phyloP scores from a whole-genome alignment of 2,113 vertebrate genomes.

The Cariama cristata region DNA sequence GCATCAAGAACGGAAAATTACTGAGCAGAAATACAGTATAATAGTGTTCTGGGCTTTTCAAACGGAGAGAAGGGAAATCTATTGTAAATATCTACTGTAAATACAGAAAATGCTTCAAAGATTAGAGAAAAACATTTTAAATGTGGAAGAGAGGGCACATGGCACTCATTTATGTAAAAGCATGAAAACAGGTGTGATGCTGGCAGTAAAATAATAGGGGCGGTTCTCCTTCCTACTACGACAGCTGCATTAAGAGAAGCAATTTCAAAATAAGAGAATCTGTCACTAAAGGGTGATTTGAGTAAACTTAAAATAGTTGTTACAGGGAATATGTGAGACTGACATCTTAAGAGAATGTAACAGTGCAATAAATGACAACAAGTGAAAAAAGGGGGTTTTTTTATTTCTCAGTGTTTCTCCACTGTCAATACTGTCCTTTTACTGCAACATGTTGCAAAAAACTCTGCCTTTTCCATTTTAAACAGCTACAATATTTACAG shows the following conservation, averaged over 20 bases:
- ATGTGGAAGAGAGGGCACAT: background rate
- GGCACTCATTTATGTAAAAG: background rate
- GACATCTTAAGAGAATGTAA: background rate
- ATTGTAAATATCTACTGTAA: background rate
- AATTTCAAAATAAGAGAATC: background rate
- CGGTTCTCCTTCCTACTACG: background rate
- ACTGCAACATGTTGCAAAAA: constrained; percentile 78
- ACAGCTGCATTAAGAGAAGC: background rate
- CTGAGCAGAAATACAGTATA: background rate
- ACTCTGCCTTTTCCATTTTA: constrained; percentile 75
- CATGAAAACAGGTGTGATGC: background rate
- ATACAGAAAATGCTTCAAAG: background rate
- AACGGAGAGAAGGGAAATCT: background rate
- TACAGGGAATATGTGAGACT: background rate
- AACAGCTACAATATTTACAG: constrained; percentile 84
- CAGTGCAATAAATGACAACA: constrained; percentile 69
- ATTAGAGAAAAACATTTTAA: background rate
- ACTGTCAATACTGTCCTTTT: constrained; percentile 80
- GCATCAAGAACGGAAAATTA: background rate
- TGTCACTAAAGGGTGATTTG: background rate
- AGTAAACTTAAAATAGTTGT: background rate
- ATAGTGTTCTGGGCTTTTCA: background rate
- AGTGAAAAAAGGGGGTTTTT: constrained; percentile 66
- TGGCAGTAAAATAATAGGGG: background rate
- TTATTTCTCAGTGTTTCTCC: constrained; percentile 82